Evolutionary conservation across 2,797 vertebrate species (phyloP).

Genomic region (Schizothorax lantsangensis): DNA sequence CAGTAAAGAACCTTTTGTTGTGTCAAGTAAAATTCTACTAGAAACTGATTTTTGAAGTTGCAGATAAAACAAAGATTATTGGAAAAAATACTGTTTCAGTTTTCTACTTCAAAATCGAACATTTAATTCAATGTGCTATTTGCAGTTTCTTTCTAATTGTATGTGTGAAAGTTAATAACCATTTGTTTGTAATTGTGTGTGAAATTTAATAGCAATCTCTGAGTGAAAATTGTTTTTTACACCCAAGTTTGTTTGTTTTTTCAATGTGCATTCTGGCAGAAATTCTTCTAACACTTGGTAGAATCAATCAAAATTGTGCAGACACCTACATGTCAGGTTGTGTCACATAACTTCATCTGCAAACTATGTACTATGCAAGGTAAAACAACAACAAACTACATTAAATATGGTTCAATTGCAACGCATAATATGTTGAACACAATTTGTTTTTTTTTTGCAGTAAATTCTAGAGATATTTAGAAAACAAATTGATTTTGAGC

Average conservation of each 20-base stretch:
- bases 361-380: neutral
- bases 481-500: neutral
- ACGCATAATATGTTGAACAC: neutral
- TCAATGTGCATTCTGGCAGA: neutral
- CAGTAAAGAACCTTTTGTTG: neutral
- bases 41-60: neutral
- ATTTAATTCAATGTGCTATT: neutral
- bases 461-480: neutral
- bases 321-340: neutral
- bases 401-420: neutral
- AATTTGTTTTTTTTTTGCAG: neutral
- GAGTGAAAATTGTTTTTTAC: neutral
- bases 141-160: neutral
- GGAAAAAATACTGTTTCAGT: neutral
- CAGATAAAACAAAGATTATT: neutral
- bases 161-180: neutral
- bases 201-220: neutral
- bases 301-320: neutral
- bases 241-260: neutral
- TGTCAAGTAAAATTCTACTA: neutral
- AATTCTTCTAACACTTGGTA: neutral
- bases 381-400: neutral
- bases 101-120: neutral
- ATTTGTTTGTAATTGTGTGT: neutral
- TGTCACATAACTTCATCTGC: neutral